Evolutionary conservation across 2,113 vertebrate genomes (phyloP).

Genomic region (Eubucco bourcierii): DNA sequence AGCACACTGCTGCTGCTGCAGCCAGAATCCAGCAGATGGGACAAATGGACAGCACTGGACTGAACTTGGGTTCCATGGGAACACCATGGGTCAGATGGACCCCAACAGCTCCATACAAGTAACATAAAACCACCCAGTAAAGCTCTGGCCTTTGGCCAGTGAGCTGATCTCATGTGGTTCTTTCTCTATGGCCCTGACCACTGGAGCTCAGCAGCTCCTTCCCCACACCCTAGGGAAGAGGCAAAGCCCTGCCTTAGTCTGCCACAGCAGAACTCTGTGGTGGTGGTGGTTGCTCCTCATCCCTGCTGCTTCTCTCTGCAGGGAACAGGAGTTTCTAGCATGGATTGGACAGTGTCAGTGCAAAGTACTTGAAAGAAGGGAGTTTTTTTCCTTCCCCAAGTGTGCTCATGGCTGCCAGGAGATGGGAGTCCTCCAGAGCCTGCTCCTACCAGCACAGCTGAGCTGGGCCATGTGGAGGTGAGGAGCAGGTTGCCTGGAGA

Average conservation of each 20-base stretch:
- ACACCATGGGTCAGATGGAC: background rate
- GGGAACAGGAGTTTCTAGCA: background rate
- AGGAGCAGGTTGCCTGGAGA: background rate
- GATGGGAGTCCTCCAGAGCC: background rate
- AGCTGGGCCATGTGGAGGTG: rapidly evolving
- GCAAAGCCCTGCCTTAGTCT: rapidly evolving
- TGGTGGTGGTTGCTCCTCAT: rapidly evolving
- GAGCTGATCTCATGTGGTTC: rapidly evolving
- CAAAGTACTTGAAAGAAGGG: background rate
- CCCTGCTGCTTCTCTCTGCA: background rate
- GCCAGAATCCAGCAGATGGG: background rate
- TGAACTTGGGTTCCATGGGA: no score
- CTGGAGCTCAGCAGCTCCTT: rapidly evolving
- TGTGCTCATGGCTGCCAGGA: no score
- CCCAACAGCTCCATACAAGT: rapidly evolving
- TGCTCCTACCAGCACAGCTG: rapidly evolving
- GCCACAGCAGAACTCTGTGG: background rate
- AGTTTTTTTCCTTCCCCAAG: rapidly evolving
- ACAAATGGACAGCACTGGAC: rapidly evolving
- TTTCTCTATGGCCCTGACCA: rapidly evolving
- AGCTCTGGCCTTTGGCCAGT: background rate
- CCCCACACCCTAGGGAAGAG: background rate
- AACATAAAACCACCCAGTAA: background rate
- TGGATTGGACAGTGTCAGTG: background rate
- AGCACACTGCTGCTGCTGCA: rapidly evolving